Evolutionary conservation across 2,888 invertebrate genomes (phyloP).

Genomic region (Zhuqinia jingwanae): DNA sequence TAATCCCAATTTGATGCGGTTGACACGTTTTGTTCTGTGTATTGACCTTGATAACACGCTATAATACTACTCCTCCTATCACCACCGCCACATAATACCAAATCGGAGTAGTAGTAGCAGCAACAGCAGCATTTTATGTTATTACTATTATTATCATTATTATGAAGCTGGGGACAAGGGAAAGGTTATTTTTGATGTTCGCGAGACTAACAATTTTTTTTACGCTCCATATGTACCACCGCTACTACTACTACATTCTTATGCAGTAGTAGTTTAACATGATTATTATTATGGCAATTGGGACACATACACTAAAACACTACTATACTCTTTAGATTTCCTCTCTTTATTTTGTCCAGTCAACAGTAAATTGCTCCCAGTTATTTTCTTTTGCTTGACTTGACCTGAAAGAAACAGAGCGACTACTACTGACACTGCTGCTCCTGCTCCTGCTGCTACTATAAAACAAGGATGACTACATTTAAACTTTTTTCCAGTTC

Average conservation of each 20-base stretch:
- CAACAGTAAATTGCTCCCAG: constrained; percentile 3
- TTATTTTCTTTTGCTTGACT: constrained; percentile 21
- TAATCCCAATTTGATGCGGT: too few relatives aligned
- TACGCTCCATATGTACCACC: not conserved
- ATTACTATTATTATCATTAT: too few relatives aligned
- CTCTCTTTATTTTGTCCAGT: not conserved
- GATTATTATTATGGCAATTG: not conserved
- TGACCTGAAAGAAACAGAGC: constrained; percentile 4
- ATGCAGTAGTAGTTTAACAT: not conserved
- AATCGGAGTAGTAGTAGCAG: too few relatives aligned
- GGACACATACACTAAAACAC: too few relatives aligned
- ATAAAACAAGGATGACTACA: constrained; percentile 14
- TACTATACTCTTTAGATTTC: too few relatives aligned
- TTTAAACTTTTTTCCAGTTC: constrained; percentile 19
- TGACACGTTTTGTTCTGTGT: not conserved
- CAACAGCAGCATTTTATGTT: too few relatives aligned
- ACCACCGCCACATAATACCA: too few relatives aligned
- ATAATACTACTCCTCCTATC: too few relatives aligned
- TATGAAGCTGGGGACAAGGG: too few relatives aligned
- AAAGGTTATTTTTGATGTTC: not conserved
- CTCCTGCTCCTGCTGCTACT: not conserved
- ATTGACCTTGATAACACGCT: not conserved
- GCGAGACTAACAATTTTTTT: too few relatives aligned
- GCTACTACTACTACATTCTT: not conserved
- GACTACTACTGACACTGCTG: too few relatives aligned